phyloP scores from a whole-genome alignment of 2,888 invertebrate genomes.

The Drosophila diplacantha region DNA sequence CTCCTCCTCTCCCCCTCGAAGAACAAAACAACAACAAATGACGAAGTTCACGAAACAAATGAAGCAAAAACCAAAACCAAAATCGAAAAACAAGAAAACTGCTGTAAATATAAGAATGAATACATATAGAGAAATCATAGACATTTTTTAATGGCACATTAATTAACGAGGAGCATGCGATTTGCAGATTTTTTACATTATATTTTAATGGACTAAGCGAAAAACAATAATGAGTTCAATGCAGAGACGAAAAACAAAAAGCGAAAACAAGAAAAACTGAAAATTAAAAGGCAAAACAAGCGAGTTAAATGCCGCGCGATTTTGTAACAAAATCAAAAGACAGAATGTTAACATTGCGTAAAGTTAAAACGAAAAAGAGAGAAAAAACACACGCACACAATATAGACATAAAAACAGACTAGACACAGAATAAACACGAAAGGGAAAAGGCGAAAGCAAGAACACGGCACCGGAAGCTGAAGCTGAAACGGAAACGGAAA shows the following conservation, averaged over 20 bases:
- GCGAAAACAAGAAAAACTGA: conserved; percentile 32
- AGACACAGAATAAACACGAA: conserved; percentile 12
- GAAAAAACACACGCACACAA: not conserved
- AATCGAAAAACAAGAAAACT: conserved; percentile 50
- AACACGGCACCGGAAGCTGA: conserved; percentile 46
- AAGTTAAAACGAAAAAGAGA: conserved; percentile 35
- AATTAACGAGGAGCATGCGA: conserved; percentile 63
- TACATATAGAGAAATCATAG: conserved; percentile 68
- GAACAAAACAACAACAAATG: conserved; percentile 21
- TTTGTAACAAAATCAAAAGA: conserved; percentile 72
- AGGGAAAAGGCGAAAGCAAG: conserved; percentile 21
- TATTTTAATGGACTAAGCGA: conserved; percentile 63
- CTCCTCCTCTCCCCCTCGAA: not conserved
- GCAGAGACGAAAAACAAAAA: conserved; percentile 56
- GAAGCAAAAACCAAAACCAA: conserved; percentile 19
- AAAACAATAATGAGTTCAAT: conserved; percentile 55
- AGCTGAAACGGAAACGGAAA: conserved; percentile 56
- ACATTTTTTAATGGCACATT: conserved; percentile 72
- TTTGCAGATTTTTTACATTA: conserved; percentile 70
- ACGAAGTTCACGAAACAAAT: conserved; percentile 14
- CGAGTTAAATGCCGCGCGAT: conserved; percentile 45
- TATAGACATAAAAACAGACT: conserved; percentile 28
- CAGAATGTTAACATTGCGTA: conserved; percentile 69
- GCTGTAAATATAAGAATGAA: conserved; percentile 73
- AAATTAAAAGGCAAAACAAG: conserved; percentile 26